A percentile compares a stretch with the other conserved stretches of the same genome.
Evolutionary conservation across 2,888 invertebrate genomes (phyloP).

Genomic region (Zaprionus bogoriensis): DNA sequence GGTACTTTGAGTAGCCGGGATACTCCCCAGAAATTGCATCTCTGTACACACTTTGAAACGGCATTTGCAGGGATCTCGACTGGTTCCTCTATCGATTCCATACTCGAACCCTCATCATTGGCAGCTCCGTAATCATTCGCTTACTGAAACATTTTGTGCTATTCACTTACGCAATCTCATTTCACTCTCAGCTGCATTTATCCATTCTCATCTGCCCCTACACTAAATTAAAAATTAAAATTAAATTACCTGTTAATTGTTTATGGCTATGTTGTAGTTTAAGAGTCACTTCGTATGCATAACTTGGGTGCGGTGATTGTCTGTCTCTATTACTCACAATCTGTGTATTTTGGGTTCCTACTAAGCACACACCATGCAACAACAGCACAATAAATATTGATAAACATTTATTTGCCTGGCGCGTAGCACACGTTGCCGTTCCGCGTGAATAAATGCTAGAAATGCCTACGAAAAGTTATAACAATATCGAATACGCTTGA

Average conservation of each 20-base stretch:
- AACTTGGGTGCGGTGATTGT: slow-evolving; percentile 54
- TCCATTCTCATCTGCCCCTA: slow-evolving; percentile 15
- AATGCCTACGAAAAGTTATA: slow-evolving; percentile 53
- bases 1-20: slow-evolving; percentile 45
- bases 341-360: slow-evolving; percentile 44
- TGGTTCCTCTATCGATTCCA: neutral
- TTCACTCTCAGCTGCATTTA: neutral
- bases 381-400: slow-evolving; percentile 77
- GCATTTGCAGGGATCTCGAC: slow-evolving; percentile 19
- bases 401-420: slow-evolving; percentile 45
- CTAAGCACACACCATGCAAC: slow-evolving; percentile 42
- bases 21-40: too few relatives aligned
- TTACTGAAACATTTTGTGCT: slow-evolving; percentile 49
- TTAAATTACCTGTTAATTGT: slow-evolving; percentile 64
- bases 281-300: slow-evolving; percentile 45
- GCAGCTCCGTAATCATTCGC: slow-evolving; percentile 7
- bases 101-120: neutral
- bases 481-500: slow-evolving; percentile 41
- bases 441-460: slow-evolving; percentile 70
- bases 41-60: slow-evolving; percentile 57
- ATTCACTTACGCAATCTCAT: neutral
- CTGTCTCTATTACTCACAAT: slow-evolving; percentile 30
- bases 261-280: slow-evolving; percentile 62
- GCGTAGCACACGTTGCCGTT: slow-evolving; percentile 31
- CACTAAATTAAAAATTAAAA: slow-evolving; percentile 20